phyloP scores from a whole-genome alignment of 2,113 vertebrate species.

The Polyodon spathula region DNA sequence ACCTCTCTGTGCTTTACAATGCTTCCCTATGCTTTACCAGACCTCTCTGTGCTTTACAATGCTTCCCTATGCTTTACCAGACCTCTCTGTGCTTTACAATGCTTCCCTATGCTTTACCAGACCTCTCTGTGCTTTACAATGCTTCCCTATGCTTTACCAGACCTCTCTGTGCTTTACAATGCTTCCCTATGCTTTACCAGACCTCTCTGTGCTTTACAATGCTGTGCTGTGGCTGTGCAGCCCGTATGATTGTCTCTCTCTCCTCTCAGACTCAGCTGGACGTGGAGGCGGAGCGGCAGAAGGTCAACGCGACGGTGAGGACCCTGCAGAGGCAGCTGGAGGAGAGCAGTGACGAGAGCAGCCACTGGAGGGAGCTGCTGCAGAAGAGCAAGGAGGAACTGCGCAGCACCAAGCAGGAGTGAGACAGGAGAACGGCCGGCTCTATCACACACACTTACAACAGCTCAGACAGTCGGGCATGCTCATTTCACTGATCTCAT shows the following conservation, averaged over 20 bases:
- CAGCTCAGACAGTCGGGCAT: neutral
- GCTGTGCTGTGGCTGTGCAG: no score
- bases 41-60: no score
- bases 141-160: no score
- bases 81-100: no score
- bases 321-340: slow-evolving; percentile 78
- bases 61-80: no score
- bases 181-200: no score
- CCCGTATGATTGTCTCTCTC: neutral
- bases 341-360: slow-evolving; percentile 75
- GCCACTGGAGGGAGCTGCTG: slow-evolving; percentile 87
- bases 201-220: no score
- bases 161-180: no score
- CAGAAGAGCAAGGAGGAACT: slow-evolving; percentile 79
- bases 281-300: slow-evolving; percentile 74
- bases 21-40: no score
- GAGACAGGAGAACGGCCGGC: slow-evolving; percentile 30
- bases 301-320: slow-evolving; percentile 65
- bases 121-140: no score
- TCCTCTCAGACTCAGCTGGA: slow-evolving; percentile 62
- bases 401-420: slow-evolving; percentile 76
- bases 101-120: no score
- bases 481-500: neutral
- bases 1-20: no score
- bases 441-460: neutral